Conservation (phyloP, 2,797 vertebrate genomes). For the Coregonus ussuriensis region DNA sequence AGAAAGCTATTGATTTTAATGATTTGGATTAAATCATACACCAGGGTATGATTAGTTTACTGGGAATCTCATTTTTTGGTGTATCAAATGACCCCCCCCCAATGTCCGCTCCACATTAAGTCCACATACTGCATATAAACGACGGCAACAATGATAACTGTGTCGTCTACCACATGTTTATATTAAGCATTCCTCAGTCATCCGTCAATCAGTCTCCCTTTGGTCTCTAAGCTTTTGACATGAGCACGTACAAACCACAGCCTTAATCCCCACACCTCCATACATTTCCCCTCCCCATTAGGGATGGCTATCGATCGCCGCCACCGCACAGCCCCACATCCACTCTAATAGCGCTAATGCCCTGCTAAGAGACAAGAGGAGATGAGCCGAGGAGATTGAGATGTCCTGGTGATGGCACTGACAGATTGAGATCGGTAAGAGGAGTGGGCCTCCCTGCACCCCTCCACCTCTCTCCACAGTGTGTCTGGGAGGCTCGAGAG, state of each 20-base stretch:
- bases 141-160: not conserved
- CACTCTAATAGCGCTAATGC: constrained; percentile 22
- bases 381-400: constrained; percentile 18
- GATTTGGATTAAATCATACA: not conserved
- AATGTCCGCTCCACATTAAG: not conserved
- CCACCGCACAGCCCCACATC: constrained; percentile 2
- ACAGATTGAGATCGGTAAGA: constrained; percentile 11
- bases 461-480: not conserved
- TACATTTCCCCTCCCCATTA: constrained; percentile 9
- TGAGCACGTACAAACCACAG: constrained; percentile 2
- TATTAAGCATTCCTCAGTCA: not conserved
- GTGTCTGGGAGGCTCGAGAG: not conserved
- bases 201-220: not conserved
- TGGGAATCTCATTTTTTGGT: not conserved
- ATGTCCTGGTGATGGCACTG: not conserved
- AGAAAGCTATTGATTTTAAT: not conserved
- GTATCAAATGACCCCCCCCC: not conserved
- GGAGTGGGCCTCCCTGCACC: not conserved
- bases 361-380: constrained; percentile 18
- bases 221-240: constrained; percentile 15
- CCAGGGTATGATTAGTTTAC: not conserved
- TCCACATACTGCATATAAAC: not conserved
- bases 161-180: not conserved
- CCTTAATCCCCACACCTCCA: not conserved
- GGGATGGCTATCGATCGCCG: constrained; percentile 23